Evolutionary conservation across 2,797 vertebrate genomes (phyloP), one percentile per base, ranked within the genome.

Genomic region (Gambusia yucatana): DNA sequence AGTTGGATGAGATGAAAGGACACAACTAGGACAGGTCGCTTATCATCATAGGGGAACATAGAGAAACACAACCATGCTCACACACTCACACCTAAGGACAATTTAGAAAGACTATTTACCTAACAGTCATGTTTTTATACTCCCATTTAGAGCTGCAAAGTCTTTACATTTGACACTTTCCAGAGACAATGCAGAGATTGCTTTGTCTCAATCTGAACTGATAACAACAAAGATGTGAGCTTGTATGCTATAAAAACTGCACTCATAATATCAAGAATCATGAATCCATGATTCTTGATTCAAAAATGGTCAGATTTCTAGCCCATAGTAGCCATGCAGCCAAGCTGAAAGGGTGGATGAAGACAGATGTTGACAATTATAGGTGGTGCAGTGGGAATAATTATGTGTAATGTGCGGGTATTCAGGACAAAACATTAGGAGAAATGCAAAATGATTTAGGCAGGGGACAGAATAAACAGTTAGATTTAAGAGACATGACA

Each of bases 291-390:
- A 33, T 33, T 33, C 30, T 33, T 33, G 83, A 76, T 73, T 84
- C 74, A 91, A 91, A 93, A 95, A 94, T 0, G 84, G 93, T 82
- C 87, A 59, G 82, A 81, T 88, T 84, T 92, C 88, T 89, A 77
- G 85, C 89, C 90, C 93, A 93, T 90, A 87, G 87, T 76, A 87
- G 84, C 92, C 1, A 0, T 90, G 90, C 84, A 82, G 89, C 80
- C 85, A 80, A 59, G 75, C 82, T 91, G 92, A 93, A 91, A 88
- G 80, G 79, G 82, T 79, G 76, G 89, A 92, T 85, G 93, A 91
- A 92, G 93, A 95, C 93, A 93, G 94, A 95, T 96, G 95, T 91
- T 84, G 90, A 92, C 91, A 89, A 95, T 95, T 93, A 93, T 84
- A 59, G 83, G 82, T 73, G 81, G 87, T 77, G 86, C 84, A 20